A percentile compares a stretch with the other conserved stretches of the same genome.
Evolutionary conservation across 2,888 invertebrate species (phyloP).

Genomic region (Ditula angustiorana): DNA sequence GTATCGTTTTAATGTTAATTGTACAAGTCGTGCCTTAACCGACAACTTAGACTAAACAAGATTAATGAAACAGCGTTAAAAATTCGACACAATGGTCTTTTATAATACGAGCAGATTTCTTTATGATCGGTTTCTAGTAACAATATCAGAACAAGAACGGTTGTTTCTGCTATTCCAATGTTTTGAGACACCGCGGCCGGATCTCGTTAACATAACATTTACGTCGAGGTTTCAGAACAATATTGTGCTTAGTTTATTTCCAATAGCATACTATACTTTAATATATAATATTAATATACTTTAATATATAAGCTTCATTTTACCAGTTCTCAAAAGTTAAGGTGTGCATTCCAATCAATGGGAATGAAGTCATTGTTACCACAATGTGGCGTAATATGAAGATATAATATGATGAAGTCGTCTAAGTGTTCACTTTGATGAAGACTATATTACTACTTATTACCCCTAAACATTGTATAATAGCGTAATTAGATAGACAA

Average conservation of each 20-base stretch:
- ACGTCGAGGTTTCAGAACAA: neutral
- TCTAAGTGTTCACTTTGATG: too few species aligned
- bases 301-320: neutral
- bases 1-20: too few species aligned
- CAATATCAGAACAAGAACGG: neutral
- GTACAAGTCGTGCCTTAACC: neutral
- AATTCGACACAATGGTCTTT: slow-evolving; percentile 13
- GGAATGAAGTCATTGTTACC: neutral
- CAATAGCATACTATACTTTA: neutral
- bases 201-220: neutral
- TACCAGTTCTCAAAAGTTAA: neutral
- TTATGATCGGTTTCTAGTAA: slow-evolving; percentile 9
- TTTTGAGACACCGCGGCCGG: neutral
- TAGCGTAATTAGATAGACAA: too few species aligned
- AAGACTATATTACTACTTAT: too few species aligned
- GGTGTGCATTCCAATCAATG: neutral
- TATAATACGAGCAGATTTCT: slow-evolving; percentile 3
- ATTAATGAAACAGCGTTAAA: neutral
- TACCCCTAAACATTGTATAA: too few species aligned
- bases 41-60: neutral
- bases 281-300: neutral
- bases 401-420: too few species aligned
- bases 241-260: neutral
- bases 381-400: too few species aligned
- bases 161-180: slow-evolving; percentile 4